Conservation (phyloP, 2,888 invertebrate genomes). For the Brenthis hecate region DNA sequence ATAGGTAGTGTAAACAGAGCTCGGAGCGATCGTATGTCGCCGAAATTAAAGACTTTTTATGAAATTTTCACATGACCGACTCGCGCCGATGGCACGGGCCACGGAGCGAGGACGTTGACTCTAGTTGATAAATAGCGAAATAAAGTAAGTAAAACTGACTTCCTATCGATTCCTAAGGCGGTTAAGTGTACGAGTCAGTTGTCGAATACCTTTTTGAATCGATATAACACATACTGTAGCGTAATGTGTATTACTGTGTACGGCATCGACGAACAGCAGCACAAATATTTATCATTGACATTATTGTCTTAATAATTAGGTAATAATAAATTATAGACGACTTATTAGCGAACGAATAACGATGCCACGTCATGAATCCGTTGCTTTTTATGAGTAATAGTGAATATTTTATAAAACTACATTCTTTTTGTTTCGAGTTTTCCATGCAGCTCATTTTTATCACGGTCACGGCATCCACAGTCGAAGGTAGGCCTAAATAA, state of each 20-base stretch:
- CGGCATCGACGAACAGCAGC: conserved; percentile 53
- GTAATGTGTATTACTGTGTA: conserved; percentile 44
- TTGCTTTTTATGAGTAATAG: conserved; percentile 25
- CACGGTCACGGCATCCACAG: conserved; percentile 23
- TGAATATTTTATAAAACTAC: conserved; percentile 11
- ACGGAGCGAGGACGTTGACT: conserved; percentile 48
- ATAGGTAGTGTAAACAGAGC: conserved; percentile 41
- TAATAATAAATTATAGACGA: conserved; percentile 66
- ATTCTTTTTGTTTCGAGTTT: conserved; percentile 15
- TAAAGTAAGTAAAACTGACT: conserved; percentile 79
- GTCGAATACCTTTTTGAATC: conserved; percentile 40
- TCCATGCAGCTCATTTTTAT: conserved; percentile 12
- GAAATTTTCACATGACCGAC: conserved; percentile 61
- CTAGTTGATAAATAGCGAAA: conserved; percentile 75
- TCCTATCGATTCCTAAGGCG: conserved; percentile 78
- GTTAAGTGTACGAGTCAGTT: conserved; percentile 55
- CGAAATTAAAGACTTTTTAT: conserved; percentile 69
- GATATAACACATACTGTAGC: conserved; percentile 42
- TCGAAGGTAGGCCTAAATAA: conserved; percentile 39
- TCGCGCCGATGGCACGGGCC: conserved; percentile 44
- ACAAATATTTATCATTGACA: conserved; percentile 65
- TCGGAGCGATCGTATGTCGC: conserved; percentile 49
- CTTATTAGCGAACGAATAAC: conserved; percentile 49
- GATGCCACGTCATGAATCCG: conserved; percentile 37
- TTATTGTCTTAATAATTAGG: conserved; percentile 69